Evolutionary conservation across 2,797 vertebrate genomes (phyloP).

Genomic region (Macroramphosus scolopax): DNA sequence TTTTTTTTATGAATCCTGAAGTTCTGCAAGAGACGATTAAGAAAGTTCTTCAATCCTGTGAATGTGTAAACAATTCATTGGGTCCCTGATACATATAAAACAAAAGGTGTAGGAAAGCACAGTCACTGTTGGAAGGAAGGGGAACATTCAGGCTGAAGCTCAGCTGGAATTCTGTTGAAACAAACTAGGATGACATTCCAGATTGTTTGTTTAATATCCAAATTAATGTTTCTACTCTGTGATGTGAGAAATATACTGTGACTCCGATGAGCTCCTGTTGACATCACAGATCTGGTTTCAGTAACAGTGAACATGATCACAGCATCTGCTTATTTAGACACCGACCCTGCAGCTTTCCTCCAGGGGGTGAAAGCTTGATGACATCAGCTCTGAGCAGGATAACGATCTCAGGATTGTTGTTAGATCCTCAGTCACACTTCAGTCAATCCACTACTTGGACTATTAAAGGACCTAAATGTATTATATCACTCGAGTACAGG

Average conservation of each 20-base stretch:
- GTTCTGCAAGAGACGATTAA: not conserved
- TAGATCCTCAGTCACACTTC: too few species aligned
- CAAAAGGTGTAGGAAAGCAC: conserved; percentile 47
- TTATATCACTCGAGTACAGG: too few species aligned
- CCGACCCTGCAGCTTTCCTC: conserved; percentile 2
- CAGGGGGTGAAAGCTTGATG: not conserved
- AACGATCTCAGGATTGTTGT: too few species aligned
- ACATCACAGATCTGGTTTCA: conserved; percentile 12
- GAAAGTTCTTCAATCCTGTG: not conserved
- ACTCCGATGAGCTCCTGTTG: conserved; percentile 7
- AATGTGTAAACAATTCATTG: conserved; percentile 4
- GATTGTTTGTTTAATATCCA: conserved; percentile 40
- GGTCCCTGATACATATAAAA: not conserved
- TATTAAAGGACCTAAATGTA: too few species aligned
- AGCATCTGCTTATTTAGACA: conserved; percentile 30
- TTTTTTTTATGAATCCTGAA: not conserved
- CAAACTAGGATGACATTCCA: conserved; percentile 44
- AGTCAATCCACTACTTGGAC: too few species aligned
- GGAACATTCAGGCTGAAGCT: conserved; percentile 15
- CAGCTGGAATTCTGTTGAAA: conserved; percentile 48
- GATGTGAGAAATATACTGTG: conserved; percentile 9
- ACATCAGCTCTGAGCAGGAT: conserved; percentile 2
- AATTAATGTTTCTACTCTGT: conserved; percentile 17
- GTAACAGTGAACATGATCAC: conserved; percentile 9
- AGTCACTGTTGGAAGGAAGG: conserved; percentile 6